phyloP scores from a whole-genome alignment of 1,140 invertebrate species.

The Muscidifurax raptorellus region DNA sequence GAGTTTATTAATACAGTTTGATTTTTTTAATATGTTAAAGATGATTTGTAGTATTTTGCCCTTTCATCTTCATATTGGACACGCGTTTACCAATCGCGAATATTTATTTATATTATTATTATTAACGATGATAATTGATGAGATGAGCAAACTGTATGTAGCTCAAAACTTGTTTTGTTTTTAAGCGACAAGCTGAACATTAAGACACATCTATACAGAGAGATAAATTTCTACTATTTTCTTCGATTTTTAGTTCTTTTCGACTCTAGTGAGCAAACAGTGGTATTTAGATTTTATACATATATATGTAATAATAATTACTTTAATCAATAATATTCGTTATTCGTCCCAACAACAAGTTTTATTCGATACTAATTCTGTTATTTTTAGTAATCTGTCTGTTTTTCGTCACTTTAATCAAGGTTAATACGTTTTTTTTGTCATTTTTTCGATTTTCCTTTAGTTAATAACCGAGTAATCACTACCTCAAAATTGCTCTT shows the following conservation, averaged over 20 bases:
- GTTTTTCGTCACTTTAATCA: slow-evolving; percentile 10
- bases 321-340: slow-evolving; percentile 43
- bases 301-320: slow-evolving; percentile 47
- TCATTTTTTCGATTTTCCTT: slow-evolving; percentile 8
- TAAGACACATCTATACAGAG: slow-evolving; percentile 57
- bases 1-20: background rate
- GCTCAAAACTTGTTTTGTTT: slow-evolving; percentile 20
- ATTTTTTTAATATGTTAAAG: slow-evolving; percentile 7
- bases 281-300: slow-evolving; percentile 52
- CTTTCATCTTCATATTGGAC: background rate
- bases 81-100: slow-evolving; percentile 16
- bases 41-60: background rate
- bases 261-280: slow-evolving; percentile 52
- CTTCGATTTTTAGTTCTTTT: slow-evolving; percentile 18
- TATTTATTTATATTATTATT: slow-evolving; percentile 8
- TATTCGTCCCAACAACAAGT: slow-evolving; percentile 49
- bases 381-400: slow-evolving; percentile 15
- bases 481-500: background rate
- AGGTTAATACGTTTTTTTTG: slow-evolving; percentile 18
- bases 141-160: slow-evolving; percentile 17
- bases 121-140: slow-evolving; percentile 30
- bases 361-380: slow-evolving; percentile 23
- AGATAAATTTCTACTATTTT: slow-evolving; percentile 53
- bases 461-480: background rate
- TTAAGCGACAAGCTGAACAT: slow-evolving; percentile 51